Conservation (phyloP, 2,888 invertebrate species). For the Cheiracanthium punctorium region DNA sequence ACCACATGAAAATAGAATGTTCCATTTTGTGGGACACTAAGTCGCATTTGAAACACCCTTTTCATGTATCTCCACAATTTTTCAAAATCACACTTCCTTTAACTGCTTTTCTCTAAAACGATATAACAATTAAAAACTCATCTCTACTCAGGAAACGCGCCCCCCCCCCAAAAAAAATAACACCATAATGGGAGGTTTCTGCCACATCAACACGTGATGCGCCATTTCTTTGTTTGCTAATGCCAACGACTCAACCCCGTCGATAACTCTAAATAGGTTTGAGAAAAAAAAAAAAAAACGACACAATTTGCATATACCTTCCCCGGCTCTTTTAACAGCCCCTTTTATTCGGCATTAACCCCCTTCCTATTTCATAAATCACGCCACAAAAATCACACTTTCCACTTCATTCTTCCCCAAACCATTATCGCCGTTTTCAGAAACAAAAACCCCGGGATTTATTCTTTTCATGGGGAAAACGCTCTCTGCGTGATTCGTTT, state of each 20-base stretch:
- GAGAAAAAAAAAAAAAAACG: too few relatives aligned
- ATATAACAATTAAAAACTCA: neutral
- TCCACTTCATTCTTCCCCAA: neutral
- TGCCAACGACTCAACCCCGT: neutral
- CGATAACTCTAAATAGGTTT: neutral
- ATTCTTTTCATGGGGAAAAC: constrained; percentile 25
- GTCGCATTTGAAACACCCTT: too few relatives aligned
- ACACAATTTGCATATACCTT: constrained; percentile 8
- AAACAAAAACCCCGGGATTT: constrained; percentile 26
- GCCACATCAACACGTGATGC: neutral
- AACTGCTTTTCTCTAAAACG: too few relatives aligned
- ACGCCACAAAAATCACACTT: neutral
- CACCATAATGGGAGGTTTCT: neutral
- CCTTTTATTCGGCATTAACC: constrained; percentile 19
- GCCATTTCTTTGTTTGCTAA: neutral
- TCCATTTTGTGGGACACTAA: too few relatives aligned
- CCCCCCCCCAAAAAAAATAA: too few relatives aligned
- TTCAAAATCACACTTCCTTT: too few relatives aligned
- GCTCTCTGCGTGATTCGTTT: constrained; percentile 51
- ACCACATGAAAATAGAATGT: too few relatives aligned
- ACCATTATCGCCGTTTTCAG: constrained; percentile 37
- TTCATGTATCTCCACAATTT: too few relatives aligned
- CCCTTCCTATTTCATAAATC: constrained; percentile 1
- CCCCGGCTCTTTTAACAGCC: constrained; percentile 11
- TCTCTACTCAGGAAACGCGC: neutral